phyloP scores from a whole-genome alignment of 2,797 vertebrate species.

The Hyperoplus lanceolatus region DNA sequence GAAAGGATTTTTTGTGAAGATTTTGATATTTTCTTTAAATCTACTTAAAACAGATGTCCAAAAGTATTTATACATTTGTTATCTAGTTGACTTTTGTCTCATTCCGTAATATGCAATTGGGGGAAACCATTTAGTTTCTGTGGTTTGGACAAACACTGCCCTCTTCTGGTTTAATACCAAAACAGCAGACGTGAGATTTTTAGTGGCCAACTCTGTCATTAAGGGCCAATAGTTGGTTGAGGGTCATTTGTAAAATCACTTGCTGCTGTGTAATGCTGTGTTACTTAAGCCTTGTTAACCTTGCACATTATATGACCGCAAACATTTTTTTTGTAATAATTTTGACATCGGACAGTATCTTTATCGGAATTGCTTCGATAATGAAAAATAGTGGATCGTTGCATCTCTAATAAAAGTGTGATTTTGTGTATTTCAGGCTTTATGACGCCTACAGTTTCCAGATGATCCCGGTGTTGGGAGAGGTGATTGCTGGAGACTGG shows the following conservation, averaged over 20 bases:
- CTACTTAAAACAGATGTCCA: not conserved
- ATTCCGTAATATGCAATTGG: not conserved
- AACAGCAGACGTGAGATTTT: not conserved
- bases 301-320: too few relatives aligned
- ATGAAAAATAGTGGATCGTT: not conserved
- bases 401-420: not conserved
- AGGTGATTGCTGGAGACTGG: slow-evolving; percentile 97
- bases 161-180: slow-evolving; percentile 29
- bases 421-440: slow-evolving; percentile 81
- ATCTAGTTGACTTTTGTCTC: not conserved
- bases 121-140: not conserved
- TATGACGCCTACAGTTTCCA: slow-evolving; percentile 97
- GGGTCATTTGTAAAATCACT: too few relatives aligned
- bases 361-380: not conserved
- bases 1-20: not conserved
- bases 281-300: too few relatives aligned
- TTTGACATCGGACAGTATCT: too few relatives aligned
- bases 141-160: slow-evolving; percentile 25
- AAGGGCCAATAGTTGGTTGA: too few relatives aligned
- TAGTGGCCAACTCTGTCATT: too few relatives aligned
- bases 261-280: too few relatives aligned
- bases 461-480: slow-evolving; percentile 95
- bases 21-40: too few relatives aligned
- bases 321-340: too few relatives aligned
- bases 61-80: not conserved